phyloP scores from a whole-genome alignment of 2,113 vertebrate species.

The Pterocles burchelli region DNA sequence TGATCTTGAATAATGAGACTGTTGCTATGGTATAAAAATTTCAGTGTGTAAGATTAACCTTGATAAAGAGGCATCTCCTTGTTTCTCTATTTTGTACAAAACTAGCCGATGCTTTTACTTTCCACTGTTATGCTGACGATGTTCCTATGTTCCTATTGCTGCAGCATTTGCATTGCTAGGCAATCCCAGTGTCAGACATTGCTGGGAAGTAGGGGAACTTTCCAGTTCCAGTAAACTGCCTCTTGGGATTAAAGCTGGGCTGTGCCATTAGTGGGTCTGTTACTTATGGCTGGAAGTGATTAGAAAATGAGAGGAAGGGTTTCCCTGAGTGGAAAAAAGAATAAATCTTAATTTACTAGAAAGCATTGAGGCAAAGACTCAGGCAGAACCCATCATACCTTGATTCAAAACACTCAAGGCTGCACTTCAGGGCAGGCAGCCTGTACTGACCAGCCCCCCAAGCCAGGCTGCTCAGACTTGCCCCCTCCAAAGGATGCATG shows the following conservation, averaged over 20 bases:
- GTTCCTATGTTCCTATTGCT: neutral
- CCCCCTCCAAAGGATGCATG: neutral
- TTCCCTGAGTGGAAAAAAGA: neutral
- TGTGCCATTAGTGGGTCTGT: neutral
- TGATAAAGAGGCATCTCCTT: neutral
- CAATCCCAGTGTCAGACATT: neutral
- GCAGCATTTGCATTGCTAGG: neutral
- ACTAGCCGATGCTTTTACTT: neutral
- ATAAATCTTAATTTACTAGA: neutral
- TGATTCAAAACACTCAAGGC: neutral
- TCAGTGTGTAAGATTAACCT: neutral
- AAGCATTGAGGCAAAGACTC: neutral
- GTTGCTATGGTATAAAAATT: neutral
- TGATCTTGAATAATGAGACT: constrained; percentile 18
- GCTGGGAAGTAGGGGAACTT: neutral
- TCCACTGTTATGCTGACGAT: neutral
- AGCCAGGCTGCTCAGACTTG: neutral
- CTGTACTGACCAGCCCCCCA: neutral
- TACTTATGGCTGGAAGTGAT: neutral
- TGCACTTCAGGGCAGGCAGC: neutral
- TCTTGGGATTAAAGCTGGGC: neutral
- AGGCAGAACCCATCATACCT: neutral
- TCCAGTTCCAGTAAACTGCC: neutral
- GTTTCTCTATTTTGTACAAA: neutral
- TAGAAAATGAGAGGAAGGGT: neutral